Conservation (phyloP, 1,140 invertebrate genomes). For the Chrysomallon squamiferum region DNA sequence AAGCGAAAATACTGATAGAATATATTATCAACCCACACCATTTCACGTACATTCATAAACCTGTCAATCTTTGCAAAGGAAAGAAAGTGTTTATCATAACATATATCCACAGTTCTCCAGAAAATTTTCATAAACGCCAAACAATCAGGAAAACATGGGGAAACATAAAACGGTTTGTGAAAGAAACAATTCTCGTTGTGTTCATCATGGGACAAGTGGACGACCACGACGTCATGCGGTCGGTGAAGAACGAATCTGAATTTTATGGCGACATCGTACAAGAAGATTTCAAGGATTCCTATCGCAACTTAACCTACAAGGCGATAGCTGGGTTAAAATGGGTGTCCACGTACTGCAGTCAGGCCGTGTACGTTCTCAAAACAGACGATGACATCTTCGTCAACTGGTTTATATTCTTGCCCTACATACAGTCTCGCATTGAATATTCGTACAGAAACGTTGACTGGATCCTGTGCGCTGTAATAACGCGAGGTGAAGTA, state of each 20-base stretch:
- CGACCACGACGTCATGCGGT: background rate
- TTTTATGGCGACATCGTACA: background rate
- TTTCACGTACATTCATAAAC: no score
- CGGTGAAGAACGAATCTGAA: background rate
- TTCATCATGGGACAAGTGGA: background rate
- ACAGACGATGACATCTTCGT: conserved; percentile 66
- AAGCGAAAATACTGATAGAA: no score
- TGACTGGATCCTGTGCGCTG: conserved; percentile 50
- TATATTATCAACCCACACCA: no score
- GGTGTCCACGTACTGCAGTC: conserved; percentile 71
- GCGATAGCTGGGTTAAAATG: conserved; percentile 72
- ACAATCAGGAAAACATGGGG: background rate
- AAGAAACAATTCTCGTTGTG: background rate
- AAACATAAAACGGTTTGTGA: background rate
- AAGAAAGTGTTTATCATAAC: no score
- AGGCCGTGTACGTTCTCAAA: conserved; percentile 66
- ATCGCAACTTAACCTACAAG: conserved; percentile 6
- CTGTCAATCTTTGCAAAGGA: no score
- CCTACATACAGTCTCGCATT: conserved; percentile 43
- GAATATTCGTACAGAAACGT: conserved; percentile 12
- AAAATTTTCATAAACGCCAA: background rate
- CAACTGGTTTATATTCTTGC: conserved; percentile 65
- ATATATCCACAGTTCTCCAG: background rate
- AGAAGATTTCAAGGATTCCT: background rate
- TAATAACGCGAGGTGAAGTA: conserved; percentile 50